phyloP scores from a whole-genome alignment of 2,113 vertebrate species.

The Crotophaga sulcirostris region DNA sequence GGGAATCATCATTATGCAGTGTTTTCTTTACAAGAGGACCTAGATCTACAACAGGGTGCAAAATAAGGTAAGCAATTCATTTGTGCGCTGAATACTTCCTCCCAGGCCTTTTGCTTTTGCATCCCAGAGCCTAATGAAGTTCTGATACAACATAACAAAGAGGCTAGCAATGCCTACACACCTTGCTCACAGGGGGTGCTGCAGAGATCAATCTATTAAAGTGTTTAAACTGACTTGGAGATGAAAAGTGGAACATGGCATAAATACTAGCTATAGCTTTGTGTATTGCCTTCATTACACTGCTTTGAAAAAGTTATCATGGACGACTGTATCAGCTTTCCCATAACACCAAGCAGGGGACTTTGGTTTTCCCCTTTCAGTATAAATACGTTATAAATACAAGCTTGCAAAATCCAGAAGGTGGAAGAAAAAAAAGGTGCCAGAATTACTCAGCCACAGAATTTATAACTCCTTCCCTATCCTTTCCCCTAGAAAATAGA shows the following conservation, averaged over 20 bases:
- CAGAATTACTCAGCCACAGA: background rate
- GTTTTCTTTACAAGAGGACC: background rate
- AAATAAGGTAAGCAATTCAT: background rate
- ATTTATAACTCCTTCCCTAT: background rate
- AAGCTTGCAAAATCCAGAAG: background rate
- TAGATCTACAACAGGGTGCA: background rate
- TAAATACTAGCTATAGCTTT: background rate
- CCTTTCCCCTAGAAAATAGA: background rate
- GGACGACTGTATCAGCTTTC: background rate
- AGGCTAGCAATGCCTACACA: background rate
- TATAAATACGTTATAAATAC: background rate
- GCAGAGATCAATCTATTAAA: background rate
- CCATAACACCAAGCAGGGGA: background rate
- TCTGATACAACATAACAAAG: background rate
- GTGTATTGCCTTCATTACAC: background rate
- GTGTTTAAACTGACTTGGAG: background rate
- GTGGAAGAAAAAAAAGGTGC: background rate
- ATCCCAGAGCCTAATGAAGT: conserved; percentile 1
- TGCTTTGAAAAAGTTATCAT: background rate
- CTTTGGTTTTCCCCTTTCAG: background rate
- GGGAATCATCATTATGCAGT: background rate
- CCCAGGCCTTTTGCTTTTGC: background rate
- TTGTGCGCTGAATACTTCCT: background rate
- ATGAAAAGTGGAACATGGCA: background rate
- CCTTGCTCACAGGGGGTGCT: background rate